Conservation (phyloP, 2,888 invertebrate genomes). For the Sesia bembeciformis region DNA sequence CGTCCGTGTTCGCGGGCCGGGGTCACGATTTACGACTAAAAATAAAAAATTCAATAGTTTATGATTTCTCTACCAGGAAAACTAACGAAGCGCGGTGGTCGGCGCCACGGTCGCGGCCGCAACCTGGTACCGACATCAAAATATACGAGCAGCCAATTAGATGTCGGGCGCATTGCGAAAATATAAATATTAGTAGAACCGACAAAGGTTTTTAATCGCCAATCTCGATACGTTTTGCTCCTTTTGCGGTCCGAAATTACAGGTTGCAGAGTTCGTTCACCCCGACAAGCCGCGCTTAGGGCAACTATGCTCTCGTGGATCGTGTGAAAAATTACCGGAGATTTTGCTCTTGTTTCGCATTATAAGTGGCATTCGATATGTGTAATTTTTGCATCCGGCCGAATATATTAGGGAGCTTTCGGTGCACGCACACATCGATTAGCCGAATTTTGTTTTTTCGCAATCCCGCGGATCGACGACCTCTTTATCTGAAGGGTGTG, state of each 20-base stretch:
- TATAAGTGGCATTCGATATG: slow-evolving; percentile 63
- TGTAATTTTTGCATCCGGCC: slow-evolving; percentile 60
- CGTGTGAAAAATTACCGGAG: slow-evolving; percentile 69
- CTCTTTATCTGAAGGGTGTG: neutral
- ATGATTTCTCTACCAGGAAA: slow-evolving; percentile 67
- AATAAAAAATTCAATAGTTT: slow-evolving; percentile 55
- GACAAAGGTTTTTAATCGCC: slow-evolving; percentile 75
- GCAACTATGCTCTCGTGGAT: slow-evolving; percentile 65
- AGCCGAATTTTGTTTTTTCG: slow-evolving; percentile 1
- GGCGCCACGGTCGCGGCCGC: slow-evolving; percentile 32
- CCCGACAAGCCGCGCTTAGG: slow-evolving; percentile 64
- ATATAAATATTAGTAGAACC: slow-evolving; percentile 76
- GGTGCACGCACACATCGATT: slow-evolving; percentile 8
- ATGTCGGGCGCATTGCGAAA: slow-evolving; percentile 70
- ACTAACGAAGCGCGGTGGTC: slow-evolving; percentile 65
- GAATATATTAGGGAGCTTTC: slow-evolving; percentile 23
- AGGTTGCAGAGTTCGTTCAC: slow-evolving; percentile 69
- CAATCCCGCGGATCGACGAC: neutral
- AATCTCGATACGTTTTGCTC: slow-evolving; percentile 66
- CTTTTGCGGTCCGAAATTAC: slow-evolving; percentile 74
- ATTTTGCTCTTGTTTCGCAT: slow-evolving; percentile 64
- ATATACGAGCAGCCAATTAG: slow-evolving; percentile 65
- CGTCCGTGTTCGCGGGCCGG: slow-evolving; percentile 15
- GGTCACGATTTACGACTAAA: slow-evolving; percentile 50
- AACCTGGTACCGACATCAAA: slow-evolving; percentile 44